phyloP scores from a whole-genome alignment of 2,113 vertebrate species.

The Rhynchomys soricoides region DNA sequence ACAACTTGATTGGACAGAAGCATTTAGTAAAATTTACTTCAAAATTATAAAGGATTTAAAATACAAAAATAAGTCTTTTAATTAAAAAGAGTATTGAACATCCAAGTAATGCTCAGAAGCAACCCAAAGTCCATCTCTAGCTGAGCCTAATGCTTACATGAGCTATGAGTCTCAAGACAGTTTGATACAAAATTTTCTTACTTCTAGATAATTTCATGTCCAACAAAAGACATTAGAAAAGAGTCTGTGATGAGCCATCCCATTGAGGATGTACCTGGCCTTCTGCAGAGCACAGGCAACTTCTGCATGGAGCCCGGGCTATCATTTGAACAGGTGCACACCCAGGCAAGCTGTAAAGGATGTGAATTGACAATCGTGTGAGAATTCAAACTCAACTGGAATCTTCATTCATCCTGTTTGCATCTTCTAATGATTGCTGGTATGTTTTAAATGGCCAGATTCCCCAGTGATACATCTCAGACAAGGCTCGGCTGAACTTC shows the following conservation, averaged over 20 bases:
- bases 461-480: too few species aligned
- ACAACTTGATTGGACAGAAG: background rate
- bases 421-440: constrained; percentile 80
- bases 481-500: too few species aligned
- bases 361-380: rapidly evolving
- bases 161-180: background rate
- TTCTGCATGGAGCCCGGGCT: background rate
- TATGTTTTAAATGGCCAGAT: constrained; percentile 90
- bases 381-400: background rate
- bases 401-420: rapidly evolving
- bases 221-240: background rate
- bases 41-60: background rate
- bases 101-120: background rate
- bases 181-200: background rate
- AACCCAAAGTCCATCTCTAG: rapidly evolving
- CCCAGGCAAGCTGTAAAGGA: background rate
- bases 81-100: background rate
- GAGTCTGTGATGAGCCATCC: rapidly evolving
- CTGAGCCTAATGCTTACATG: rapidly evolving
- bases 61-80: constrained; percentile 73
- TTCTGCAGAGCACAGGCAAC: rapidly evolving
- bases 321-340: background rate
- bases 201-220: background rate
- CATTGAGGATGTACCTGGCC: background rate
- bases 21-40: constrained; percentile 18